Evolutionary conservation across 2,888 invertebrate genomes (phyloP).

Genomic region (Lasioglossum marginatum): DNA sequence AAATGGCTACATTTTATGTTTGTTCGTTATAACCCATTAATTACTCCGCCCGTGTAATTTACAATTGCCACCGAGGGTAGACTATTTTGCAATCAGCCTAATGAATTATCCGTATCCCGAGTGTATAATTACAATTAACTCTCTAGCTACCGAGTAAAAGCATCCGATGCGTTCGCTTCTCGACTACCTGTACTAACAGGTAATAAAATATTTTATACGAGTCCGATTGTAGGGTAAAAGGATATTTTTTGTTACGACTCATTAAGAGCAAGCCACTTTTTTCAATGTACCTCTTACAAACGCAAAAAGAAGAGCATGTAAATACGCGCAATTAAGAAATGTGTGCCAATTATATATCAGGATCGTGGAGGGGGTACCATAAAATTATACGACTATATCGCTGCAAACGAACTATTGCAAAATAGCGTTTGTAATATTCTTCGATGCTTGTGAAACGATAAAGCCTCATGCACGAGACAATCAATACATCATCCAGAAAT

Average conservation of each 20-base stretch:
- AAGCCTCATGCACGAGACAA: too few species aligned
- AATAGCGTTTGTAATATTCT: neutral
- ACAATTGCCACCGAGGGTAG: neutral
- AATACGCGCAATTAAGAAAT: neutral
- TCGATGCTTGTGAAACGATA: neutral
- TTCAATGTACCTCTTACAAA: neutral
- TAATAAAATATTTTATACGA: neutral
- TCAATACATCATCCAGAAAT: too few species aligned
- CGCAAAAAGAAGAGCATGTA: neutral
- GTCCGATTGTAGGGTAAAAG: neutral
- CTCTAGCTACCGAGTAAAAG: neutral
- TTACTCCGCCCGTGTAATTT: slow-evolving; percentile 17
- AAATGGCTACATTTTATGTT: slow-evolving; percentile 5
- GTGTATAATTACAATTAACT: slow-evolving; percentile 17
- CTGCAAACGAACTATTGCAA: neutral
- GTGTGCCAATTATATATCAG: neutral
- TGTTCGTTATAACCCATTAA: neutral
- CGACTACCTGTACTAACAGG: neutral
- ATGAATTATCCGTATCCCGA: slow-evolving; percentile 11
- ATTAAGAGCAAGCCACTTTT: neutral
- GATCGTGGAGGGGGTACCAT: neutral
- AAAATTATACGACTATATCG: neutral
- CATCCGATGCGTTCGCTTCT: neutral
- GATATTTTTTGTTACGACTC: neutral
- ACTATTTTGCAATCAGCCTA: neutral